phyloP scores from a whole-genome alignment of 1,140 invertebrate genomes.

The Pantala flavescens region DNA sequence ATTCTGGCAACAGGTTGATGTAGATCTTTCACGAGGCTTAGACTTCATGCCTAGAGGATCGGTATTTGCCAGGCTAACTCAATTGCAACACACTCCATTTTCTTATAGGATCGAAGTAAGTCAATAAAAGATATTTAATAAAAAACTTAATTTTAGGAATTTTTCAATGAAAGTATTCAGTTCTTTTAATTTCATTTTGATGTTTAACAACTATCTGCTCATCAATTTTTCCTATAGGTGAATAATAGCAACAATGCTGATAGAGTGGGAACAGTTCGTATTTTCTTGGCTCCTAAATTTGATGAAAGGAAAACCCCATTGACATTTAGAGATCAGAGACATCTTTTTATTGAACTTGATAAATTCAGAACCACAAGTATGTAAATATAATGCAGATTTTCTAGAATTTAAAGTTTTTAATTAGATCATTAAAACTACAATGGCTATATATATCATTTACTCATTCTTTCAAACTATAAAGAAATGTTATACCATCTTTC shows the following conservation, averaged over 20 bases:
- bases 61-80: conserved; percentile 38
- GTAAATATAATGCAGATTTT: conserved; percentile 21
- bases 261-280: conserved; percentile 48
- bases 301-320: conserved; percentile 42
- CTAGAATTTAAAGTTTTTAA: too few relatives aligned
- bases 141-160: too few relatives aligned
- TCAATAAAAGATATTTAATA: neutral
- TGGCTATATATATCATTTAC: too few relatives aligned
- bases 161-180: too few relatives aligned
- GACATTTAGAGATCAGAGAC: conserved; percentile 39
- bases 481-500: too few relatives aligned
- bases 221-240: conserved; percentile 23
- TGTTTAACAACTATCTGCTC: neutral
- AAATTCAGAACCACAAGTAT: conserved; percentile 42
- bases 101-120: conserved; percentile 28
- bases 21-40: conserved; percentile 39
- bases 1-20: conserved; percentile 40
- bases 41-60: conserved; percentile 37
- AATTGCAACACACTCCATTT: conserved; percentile 39
- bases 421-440: too few relatives aligned
- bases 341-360: conserved; percentile 47
- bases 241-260: conserved; percentile 30
- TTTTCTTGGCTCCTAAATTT: conserved; percentile 45
- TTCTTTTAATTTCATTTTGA: too few relatives aligned
- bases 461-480: too few relatives aligned